Conservation (phyloP, 2,888 invertebrate genomes). For the Leuctra nigra region DNA sequence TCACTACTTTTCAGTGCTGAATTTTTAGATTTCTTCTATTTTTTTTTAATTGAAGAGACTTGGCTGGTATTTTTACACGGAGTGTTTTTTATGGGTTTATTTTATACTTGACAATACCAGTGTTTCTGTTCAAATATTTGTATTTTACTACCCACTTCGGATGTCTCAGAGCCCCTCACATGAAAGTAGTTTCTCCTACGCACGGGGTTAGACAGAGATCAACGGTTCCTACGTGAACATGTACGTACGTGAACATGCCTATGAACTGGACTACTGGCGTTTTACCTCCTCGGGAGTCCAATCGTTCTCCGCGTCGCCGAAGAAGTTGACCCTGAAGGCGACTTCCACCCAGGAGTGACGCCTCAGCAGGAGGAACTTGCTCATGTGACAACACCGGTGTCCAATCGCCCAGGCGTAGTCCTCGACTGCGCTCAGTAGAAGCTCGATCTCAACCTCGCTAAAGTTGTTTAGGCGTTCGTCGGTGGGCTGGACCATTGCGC, state of each 20-base stretch:
- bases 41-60: too few species aligned
- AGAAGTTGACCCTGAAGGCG: slow-evolving; percentile 3
- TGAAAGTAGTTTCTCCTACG: too few species aligned
- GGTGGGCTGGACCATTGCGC: too few species aligned
- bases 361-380: not conserved
- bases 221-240: not conserved
- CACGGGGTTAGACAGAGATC: not conserved
- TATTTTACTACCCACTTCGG: too few species aligned
- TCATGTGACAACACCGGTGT: not conserved
- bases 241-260: not conserved
- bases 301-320: not conserved
- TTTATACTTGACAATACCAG: too few species aligned
- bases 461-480: not conserved
- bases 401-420: slow-evolving; percentile 4
- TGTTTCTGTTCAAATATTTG: too few species aligned
- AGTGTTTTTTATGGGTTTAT: too few species aligned
- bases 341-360: slow-evolving; percentile 6
- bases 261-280: not conserved
- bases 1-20: too few species aligned
- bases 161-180: too few species aligned
- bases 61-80: too few species aligned
- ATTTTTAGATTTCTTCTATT: too few species aligned
- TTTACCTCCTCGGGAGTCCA: not conserved
- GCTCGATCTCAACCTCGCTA: not conserved
- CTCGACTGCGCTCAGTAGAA: not conserved